Evolutionary conservation across 1,140 invertebrate species (phyloP), one percentile per base, ranked within the genome.

Genomic region (Oreohelix idahoensis): DNA sequence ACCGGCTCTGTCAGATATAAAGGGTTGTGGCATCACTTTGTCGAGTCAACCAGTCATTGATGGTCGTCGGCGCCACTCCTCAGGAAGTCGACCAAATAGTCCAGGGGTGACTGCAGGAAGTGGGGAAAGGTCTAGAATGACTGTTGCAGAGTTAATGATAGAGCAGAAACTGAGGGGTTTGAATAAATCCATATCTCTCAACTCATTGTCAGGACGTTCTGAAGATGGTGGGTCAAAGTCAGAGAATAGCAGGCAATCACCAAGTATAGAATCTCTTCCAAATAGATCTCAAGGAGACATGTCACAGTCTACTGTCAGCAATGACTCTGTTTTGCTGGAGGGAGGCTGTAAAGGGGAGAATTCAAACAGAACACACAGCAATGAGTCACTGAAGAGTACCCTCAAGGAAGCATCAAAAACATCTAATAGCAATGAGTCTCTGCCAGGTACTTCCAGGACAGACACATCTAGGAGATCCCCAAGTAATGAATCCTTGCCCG

Each of bases 81-180:
- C 88, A 49, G 87, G 86, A 23, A 89, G 88, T 73, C 83, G 88
- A 63, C 88, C 88, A 29, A 87, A 73, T 75, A 89, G 88, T 71
- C 88, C 88, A 35, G 81, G 83, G 45, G 51, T 87, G 13, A 29
- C 66, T n/a, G 69, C 63, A 32, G 77, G 36, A 0, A 20, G 74
- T 66, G 58, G 84, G 77, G 73, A 87, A 77, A 83, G 77, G 13
- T 35, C 63, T 5, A 75, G 81, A 32, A 13, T 63, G 10, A 35
- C 83, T 58, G 69, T 53, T 15, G 81, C 85, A 49, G 84, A 83
- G 35, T 83, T 84, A 20, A 74, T 85, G 29, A 70, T 89, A 42
- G 86, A 87, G 45, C 85, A 88, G 66, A 83, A 86, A 29, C 82
- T 87, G 29, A 84, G 74, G 13, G 79, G 36, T 38, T 73, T 88